Evolutionary conservation across 2,888 invertebrate species (phyloP).

Genomic region (Galeruca laticollis): DNA sequence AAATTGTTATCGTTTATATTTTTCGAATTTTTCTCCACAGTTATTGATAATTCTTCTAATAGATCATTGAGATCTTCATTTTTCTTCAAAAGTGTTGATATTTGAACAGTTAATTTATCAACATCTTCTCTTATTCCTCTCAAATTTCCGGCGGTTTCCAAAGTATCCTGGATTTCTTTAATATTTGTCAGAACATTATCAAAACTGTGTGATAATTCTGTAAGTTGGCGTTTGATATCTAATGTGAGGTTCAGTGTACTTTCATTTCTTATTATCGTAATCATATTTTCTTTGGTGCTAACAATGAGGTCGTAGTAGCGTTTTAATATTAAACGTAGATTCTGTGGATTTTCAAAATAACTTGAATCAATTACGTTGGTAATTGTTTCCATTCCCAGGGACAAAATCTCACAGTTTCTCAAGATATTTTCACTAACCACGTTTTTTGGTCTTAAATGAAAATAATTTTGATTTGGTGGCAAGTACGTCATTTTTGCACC

Average conservation of each 20-base stretch:
- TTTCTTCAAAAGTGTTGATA: neutral
- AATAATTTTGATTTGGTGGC: neutral
- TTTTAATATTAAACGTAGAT: constrained; percentile 25
- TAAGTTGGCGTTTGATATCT: neutral
- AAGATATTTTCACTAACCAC: constrained; percentile 1
- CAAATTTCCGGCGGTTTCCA: constrained; percentile 1
- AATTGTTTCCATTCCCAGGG: constrained; percentile 21
- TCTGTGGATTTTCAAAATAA: constrained; percentile 19
- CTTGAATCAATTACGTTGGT: constrained; percentile 11
- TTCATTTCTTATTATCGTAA: constrained; percentile 3
- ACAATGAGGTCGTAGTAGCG: constrained; percentile 27
- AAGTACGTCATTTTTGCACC: neutral
- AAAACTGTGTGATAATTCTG: neutral
- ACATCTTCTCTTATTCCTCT: constrained; percentile 1
- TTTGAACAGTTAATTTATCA: neutral
- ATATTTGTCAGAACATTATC: neutral
- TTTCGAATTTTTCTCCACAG: neutral
- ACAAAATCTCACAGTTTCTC: constrained; percentile 12
- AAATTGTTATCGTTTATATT: neutral
- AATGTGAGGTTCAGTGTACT: neutral
- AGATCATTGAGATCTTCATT: constrained; percentile 5
- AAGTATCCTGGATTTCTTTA: neutral
- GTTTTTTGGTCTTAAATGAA: constrained; percentile 3
- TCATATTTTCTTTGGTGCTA: neutral
- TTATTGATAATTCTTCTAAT: neutral